These are phyloP conservation scores for Rhingia campestris DNA, from an alignment of 2,888 invertebrate species.

Conservation along the genomic window DNA sequence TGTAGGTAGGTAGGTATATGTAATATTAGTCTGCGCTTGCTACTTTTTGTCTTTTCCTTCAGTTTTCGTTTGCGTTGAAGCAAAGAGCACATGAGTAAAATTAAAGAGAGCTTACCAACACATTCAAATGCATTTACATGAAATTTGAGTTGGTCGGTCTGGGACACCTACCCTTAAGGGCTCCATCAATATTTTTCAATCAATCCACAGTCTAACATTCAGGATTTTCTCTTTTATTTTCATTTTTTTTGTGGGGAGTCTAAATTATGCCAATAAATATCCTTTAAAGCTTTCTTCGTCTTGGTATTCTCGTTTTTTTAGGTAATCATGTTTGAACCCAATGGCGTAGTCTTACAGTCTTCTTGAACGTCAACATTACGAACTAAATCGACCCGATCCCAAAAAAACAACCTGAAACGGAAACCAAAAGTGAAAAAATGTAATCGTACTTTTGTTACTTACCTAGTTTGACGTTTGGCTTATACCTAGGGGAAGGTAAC, in stretches of 20 bases:
- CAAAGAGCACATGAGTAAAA: no score
- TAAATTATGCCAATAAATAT: constrained; percentile 67
- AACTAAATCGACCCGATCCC: not conserved
- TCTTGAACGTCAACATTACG: not conserved
- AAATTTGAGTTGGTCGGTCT: no score
- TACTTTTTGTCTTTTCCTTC: no score
- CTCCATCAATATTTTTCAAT: constrained; percentile 59
- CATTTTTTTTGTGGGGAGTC: constrained; percentile 17
- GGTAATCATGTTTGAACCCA: constrained; percentile 36
- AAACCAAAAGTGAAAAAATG: constrained; percentile 53
- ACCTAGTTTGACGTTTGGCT: constrained; percentile 55
- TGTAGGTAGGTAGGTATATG: no score
- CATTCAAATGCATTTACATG: no score
- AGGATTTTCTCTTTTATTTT: constrained; percentile 1
- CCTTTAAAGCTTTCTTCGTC: constrained; percentile 41
- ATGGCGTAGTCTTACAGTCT: not conserved
- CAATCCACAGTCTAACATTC: constrained; percentile 30
- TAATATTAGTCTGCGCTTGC: no score
- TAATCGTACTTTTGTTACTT: constrained; percentile 59
- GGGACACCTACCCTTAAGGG: no score
- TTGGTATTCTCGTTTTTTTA: constrained; percentile 34
- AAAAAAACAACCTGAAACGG: constrained; percentile 4
- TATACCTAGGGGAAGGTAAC: constrained; percentile 16
- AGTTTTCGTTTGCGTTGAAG: no score
- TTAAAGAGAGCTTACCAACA: no score